Conservation (phyloP, 1,140 invertebrate genomes). For the Nomia melanderi region DNA sequence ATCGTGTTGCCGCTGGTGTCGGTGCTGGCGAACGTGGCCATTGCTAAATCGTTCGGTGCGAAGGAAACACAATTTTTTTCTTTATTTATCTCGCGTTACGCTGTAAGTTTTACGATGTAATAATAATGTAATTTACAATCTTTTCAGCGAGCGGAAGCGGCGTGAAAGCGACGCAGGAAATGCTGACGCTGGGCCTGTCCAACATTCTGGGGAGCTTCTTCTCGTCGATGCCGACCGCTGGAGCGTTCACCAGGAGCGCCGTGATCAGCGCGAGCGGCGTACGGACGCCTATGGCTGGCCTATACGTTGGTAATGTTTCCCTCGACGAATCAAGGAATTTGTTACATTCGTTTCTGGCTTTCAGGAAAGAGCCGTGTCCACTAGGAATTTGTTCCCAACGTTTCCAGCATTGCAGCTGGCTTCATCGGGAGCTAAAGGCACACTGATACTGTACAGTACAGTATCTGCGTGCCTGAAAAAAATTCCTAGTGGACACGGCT, state of each 20-base stretch:
- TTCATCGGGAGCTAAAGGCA: too few species aligned
- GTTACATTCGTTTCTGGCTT: too few species aligned
- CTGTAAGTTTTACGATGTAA: too few species aligned
- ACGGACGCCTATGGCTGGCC: conserved; percentile 86
- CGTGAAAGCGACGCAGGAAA: conserved; percentile 86
- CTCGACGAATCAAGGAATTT: too few species aligned
- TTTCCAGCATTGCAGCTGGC: too few species aligned
- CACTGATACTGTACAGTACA: too few species aligned
- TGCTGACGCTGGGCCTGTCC: conserved; percentile 85
- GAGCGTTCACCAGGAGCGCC: conserved; percentile 88
- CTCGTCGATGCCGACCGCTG: conserved; percentile 87
- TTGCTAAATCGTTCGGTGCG: conserved; percentile 89
- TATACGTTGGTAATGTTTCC: conserved; percentile 82
- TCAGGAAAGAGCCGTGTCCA: too few species aligned
- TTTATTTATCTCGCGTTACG: too few species aligned
- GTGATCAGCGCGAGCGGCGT: conserved; percentile 89
- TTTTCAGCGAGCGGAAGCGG: conserved; percentile 77
- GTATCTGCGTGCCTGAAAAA: too few species aligned
- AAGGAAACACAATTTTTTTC: conserved; percentile 16
- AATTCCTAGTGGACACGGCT: too few species aligned
- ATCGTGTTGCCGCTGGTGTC: conserved; percentile 87
- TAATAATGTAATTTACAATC: too few species aligned
- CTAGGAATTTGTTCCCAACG: too few species aligned
- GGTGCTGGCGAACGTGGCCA: conserved; percentile 89
- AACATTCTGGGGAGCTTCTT: conserved; percentile 89